Percentiles rank a stretch among this genome's conserved stretches.
phyloP scores from a whole-genome alignment of 2,113 vertebrate genomes.

The Tauraco erythrolophus region DNA sequence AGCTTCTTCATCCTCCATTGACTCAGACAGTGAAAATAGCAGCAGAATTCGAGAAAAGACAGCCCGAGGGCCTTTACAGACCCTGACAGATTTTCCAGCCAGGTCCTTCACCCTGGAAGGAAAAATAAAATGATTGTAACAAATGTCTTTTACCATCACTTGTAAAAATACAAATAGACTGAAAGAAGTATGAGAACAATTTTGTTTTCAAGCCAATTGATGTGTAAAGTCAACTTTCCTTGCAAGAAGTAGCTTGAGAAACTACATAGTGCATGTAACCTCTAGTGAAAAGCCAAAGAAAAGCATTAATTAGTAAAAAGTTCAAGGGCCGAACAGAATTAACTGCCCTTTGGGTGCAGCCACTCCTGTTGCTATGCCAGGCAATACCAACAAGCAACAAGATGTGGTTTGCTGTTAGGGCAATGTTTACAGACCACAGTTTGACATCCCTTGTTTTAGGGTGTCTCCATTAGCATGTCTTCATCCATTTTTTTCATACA shows the following conservation, averaged over 20 bases:
- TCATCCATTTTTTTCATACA: neutral
- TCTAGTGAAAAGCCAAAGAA: neutral
- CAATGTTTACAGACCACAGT: neutral
- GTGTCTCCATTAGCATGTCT: neutral
- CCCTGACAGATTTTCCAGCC: slow-evolving; percentile 82
- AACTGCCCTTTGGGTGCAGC: neutral
- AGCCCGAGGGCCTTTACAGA: slow-evolving; percentile 79
- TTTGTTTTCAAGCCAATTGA: neutral
- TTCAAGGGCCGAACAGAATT: neutral
- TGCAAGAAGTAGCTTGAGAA: neutral
- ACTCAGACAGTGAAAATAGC: slow-evolving; percentile 88
- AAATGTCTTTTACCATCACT: neutral
- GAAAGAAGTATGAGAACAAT: neutral
- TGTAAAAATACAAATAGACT: neutral
- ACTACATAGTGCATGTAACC: neutral
- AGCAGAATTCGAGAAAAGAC: slow-evolving; percentile 90
- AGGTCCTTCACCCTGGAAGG: slow-evolving; percentile 85
- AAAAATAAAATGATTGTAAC: neutral
- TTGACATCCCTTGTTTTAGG: neutral
- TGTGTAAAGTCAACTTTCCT: neutral
- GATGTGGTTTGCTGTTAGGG: neutral
- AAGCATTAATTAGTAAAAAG: neutral
- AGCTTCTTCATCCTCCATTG: slow-evolving; percentile 89
- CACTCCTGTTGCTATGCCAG: neutral
- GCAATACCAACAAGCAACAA: neutral